Conservation (phyloP, 2,888 invertebrate species). For the Diachrysia chrysitis region DNA sequence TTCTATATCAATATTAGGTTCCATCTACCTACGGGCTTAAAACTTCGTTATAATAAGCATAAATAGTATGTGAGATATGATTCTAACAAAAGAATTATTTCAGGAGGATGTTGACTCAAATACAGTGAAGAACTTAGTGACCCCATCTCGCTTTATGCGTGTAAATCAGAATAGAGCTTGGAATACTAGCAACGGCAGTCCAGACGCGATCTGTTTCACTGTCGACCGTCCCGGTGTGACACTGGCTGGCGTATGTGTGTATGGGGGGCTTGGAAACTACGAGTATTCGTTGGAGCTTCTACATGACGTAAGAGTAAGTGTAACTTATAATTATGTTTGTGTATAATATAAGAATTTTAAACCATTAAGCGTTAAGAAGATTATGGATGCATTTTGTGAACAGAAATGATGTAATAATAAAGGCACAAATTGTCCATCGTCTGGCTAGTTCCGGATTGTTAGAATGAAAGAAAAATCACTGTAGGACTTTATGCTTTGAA, state of each 20-base stretch:
- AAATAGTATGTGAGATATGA: no score
- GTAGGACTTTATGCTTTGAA: background rate
- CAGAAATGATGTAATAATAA: no score
- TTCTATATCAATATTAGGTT: no score
- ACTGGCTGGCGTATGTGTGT: slow-evolving; percentile 96
- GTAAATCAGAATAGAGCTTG: slow-evolving; percentile 97
- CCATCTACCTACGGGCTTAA: no score
- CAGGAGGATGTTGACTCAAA: slow-evolving; percentile 92
- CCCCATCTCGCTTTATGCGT: slow-evolving; percentile 96
- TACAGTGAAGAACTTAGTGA: slow-evolving; percentile 93
- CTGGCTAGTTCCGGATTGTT: no score
- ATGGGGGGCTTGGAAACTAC: slow-evolving; percentile 96
- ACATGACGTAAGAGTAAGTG: slow-evolving; percentile 88
- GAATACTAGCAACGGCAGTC: slow-evolving; percentile 99
- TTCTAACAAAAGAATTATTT: slow-evolving; percentile 43
- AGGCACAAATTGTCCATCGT: no score
- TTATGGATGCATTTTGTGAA: no score
- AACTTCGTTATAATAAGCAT: no score
- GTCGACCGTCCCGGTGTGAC: slow-evolving; percentile 97
- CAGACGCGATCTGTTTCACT: slow-evolving; percentile 98
- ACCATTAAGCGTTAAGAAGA: no score
- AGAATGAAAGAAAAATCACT: no score
- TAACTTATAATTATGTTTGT: no score
- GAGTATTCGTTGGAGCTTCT: slow-evolving; percentile 97
- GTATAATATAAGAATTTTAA: no score